These are phyloP conservation scores for Anoplius nigerrimus DNA, from an alignment of 2,888 invertebrate species.

Conservation along the genomic window DNA sequence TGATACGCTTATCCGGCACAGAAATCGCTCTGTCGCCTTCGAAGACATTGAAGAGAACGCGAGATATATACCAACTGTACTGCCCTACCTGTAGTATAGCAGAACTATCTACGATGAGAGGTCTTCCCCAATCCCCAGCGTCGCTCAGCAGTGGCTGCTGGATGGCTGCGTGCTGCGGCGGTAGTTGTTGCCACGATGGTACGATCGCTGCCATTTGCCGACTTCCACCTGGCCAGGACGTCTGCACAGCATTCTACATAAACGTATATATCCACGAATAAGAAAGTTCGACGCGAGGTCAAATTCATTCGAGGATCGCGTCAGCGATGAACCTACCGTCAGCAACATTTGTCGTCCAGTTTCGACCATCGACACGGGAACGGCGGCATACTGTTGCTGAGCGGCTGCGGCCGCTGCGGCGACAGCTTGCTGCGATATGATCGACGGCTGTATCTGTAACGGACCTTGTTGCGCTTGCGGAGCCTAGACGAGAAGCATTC, in stretches of 20 bases:
- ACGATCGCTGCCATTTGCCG: constrained; percentile 87
- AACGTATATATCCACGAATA: constrained; percentile 3
- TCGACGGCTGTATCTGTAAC: constrained; percentile 87
- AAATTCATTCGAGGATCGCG: too few relatives aligned
- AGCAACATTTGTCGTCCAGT: constrained; percentile 89
- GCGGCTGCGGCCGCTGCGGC: constrained; percentile 80
- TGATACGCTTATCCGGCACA: too few relatives aligned
- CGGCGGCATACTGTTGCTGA: constrained; percentile 88
- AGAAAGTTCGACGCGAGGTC: not conserved
- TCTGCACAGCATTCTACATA: constrained; percentile 81
- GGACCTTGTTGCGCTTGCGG: constrained; percentile 81
- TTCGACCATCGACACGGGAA: constrained; percentile 94
- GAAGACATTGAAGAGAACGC: not conserved
- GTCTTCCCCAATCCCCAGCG: constrained; percentile 84
- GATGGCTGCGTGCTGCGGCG: constrained; percentile 79
- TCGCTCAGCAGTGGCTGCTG: constrained; percentile 80
- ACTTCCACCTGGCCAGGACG: constrained; percentile 82
- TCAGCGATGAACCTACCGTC: constrained; percentile 78
- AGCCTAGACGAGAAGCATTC: constrained; percentile 57
- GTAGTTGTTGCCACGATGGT: constrained; percentile 89
- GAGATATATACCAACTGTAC: not conserved
- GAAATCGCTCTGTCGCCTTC: too few relatives aligned
- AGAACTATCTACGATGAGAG: constrained; percentile 86
- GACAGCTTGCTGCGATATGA: constrained; percentile 85
- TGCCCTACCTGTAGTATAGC: constrained; percentile 81